Evolutionary conservation across 2,797 vertebrate species (phyloP).

Genomic region (Sebastes kiyomatsui): DNA sequence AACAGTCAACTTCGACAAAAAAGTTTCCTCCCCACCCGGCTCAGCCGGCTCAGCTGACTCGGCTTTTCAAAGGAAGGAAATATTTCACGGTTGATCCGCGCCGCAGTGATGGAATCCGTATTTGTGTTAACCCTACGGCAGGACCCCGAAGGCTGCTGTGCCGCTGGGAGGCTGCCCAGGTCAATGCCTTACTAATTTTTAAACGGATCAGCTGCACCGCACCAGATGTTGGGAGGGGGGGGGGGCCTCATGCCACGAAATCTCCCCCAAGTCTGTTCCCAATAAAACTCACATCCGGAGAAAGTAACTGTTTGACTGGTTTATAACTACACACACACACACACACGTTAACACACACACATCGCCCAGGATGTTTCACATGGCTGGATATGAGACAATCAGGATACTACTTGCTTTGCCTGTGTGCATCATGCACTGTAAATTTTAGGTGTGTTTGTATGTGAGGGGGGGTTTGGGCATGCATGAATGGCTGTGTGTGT

Average conservation of each 20-base stretch:
- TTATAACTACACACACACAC: slow-evolving; percentile 19
- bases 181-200: slow-evolving; percentile 81
- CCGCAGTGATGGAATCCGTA: slow-evolving; percentile 62
- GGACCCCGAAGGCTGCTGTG: slow-evolving; percentile 58
- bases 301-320: slow-evolving; percentile 70
- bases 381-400: slow-evolving; percentile 22
- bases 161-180: slow-evolving; percentile 68
- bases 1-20: background rate
- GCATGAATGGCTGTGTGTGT: background rate
- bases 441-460: background rate
- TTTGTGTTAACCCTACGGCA: slow-evolving; percentile 69
- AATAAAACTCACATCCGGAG: slow-evolving; percentile 80
- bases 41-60: slow-evolving; percentile 5
- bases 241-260: slow-evolving; percentile 40
- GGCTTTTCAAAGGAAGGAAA: slow-evolving; percentile 33
- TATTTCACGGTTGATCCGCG: slow-evolving; percentile 16
- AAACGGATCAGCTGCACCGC: slow-evolving; percentile 76
- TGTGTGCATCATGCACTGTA: background rate
- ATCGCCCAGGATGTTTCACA: slow-evolving; percentile 8
- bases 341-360: background rate
- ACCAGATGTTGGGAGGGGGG: slow-evolving; percentile 74
- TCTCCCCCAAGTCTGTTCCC: slow-evolving; percentile 65
- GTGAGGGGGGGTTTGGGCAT: background rate
- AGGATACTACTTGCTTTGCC: slow-evolving; percentile 4
- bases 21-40: background rate